These are phyloP conservation scores for Oncorhynchus keta DNA, from an alignment of 2,113 vertebrate species.

Conservation along the genomic window DNA sequence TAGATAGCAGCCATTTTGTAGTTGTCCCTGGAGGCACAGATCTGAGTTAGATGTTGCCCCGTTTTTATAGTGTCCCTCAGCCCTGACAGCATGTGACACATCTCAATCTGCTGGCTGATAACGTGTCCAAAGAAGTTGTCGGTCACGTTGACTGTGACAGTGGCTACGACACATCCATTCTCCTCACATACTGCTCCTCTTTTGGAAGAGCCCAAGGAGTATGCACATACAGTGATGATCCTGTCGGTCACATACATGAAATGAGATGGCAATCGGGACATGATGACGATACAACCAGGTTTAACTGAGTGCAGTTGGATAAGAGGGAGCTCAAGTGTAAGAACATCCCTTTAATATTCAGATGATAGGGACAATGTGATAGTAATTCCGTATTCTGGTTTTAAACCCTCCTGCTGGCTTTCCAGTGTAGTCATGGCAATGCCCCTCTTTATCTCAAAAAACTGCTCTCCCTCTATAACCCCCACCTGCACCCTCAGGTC, in stretches of 20 bases:
- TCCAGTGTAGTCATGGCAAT: no score
- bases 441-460: no score
- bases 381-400: not conserved
- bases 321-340: not conserved
- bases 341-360: not conserved
- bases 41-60: not conserved
- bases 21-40: not conserved
- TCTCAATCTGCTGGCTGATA: not conserved
- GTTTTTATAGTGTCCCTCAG: not conserved
- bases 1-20: conserved; percentile 22
- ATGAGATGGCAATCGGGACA: not conserved
- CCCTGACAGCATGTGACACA: not conserved
- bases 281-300: not conserved
- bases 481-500: no score
- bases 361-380: not conserved
- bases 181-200: not conserved
- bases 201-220: not conserved
- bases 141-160: conserved; percentile 4
- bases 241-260: not conserved
- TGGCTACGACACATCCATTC: not conserved
- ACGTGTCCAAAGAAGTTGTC: not conserved
- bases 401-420: no score
- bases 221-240: not conserved
- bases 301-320: not conserved
- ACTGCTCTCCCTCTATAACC: no score